Conservation (phyloP, 2,888 invertebrate genomes). For the Limenitis arthemis region DNA sequence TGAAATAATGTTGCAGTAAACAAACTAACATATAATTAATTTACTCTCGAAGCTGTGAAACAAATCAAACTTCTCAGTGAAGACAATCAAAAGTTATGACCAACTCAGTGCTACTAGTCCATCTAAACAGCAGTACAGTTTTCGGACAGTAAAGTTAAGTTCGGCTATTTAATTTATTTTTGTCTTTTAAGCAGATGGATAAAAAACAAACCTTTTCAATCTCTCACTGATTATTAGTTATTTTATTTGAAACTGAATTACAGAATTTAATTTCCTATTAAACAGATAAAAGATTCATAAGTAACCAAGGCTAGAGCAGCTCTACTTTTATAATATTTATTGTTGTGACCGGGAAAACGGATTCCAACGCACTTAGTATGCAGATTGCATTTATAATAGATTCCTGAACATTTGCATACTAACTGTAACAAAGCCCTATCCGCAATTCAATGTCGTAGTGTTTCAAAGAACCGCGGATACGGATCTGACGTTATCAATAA, state of each 20-base stretch:
- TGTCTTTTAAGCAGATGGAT: too few species aligned
- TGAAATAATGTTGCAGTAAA: too few species aligned
- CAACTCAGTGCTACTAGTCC: too few species aligned
- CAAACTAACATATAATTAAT: too few species aligned
- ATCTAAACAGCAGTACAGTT: too few species aligned
- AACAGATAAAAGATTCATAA: not conserved
- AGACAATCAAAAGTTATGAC: not conserved
- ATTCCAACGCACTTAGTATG: conserved; percentile 13
- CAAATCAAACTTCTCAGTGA: too few species aligned
- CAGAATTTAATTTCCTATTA: too few species aligned
- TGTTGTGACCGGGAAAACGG: conserved; percentile 9
- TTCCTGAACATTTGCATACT: conserved; percentile 17
- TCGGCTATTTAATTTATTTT: too few species aligned
- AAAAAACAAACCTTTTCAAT: not conserved
- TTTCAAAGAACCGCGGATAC: conserved; percentile 1
- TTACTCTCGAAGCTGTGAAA: too few species aligned
- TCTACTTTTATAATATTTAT: conserved; percentile 6
- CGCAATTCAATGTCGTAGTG: conserved; percentile 9
- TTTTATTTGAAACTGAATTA: too few species aligned
- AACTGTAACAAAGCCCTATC: conserved; percentile 16
- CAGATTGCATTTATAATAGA: conserved; percentile 19
- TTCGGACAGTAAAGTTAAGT: too few species aligned
- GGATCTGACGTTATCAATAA: not conserved
- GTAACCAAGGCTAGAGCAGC: not conserved
- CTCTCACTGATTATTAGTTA: not conserved